Conservation (phyloP, 2,113 vertebrate genomes). For the Otocyon megalotis region DNA sequence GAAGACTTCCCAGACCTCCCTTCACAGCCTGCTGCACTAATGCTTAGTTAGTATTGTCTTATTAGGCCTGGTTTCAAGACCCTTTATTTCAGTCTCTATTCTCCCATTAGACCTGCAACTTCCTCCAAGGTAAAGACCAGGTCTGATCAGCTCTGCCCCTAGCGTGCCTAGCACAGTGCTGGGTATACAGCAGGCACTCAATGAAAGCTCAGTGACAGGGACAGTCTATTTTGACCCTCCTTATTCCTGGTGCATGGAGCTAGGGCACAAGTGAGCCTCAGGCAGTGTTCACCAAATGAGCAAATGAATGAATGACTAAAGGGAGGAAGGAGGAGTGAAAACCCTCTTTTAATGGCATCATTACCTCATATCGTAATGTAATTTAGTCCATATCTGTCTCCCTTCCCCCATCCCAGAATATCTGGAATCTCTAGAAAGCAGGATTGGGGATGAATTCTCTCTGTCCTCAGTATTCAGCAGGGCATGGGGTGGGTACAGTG, state of each 20-base stretch:
- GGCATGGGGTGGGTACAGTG: neutral
- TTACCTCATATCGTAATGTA: neutral
- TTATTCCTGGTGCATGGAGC: neutral
- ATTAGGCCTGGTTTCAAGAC: neutral
- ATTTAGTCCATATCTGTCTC: neutral
- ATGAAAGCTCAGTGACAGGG: neutral
- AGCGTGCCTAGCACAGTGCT: neutral
- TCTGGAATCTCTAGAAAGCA: neutral
- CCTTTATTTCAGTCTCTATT: neutral
- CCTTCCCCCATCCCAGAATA: neutral
- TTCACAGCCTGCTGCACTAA: neutral
- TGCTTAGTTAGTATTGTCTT: constrained; percentile 4
- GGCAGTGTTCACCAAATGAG: neutral
- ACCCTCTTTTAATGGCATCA: neutral
- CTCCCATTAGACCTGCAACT: neutral
- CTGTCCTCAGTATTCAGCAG: neutral
- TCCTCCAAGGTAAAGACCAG: constrained; percentile 27
- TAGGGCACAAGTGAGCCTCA: neutral
- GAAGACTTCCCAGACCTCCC: neutral
- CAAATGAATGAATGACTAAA: neutral
- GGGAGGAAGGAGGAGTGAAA: neutral
- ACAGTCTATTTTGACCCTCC: neutral
- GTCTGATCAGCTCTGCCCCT: neutral
- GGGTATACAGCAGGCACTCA: neutral
- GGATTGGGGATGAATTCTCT: neutral